phyloP scores from a whole-genome alignment of 2,113 vertebrate genomes.

The Trogon melanurus region DNA sequence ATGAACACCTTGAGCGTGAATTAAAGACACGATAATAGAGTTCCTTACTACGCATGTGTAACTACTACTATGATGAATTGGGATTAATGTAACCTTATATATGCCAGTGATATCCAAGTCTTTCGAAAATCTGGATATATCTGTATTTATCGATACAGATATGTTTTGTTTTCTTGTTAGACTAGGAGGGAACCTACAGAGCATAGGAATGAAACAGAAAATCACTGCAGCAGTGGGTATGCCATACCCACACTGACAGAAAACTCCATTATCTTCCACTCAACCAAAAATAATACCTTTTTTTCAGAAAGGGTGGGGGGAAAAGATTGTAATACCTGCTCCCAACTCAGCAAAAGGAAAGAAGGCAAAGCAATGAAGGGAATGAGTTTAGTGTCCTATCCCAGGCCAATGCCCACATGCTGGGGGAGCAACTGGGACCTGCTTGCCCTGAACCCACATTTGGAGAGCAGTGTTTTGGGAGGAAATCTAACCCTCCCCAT shows the following conservation, averaged over 20 bases:
- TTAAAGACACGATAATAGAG: slow-evolving; percentile 47
- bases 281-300: background rate
- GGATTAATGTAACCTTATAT: background rate
- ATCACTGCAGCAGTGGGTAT: background rate
- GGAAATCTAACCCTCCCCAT: background rate
- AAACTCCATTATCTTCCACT: background rate
- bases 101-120: background rate
- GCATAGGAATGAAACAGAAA: slow-evolving; percentile 23
- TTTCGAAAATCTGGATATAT: background rate
- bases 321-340: background rate
- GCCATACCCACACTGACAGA: background rate
- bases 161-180: slow-evolving; percentile 1
- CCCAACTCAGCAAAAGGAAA: background rate
- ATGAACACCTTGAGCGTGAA: slow-evolving; percentile 38
- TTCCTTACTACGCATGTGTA: slow-evolving; percentile 31
- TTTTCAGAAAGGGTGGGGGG: background rate
- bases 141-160: background rate
- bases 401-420: background rate
- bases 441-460: background rate
- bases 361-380: background rate
- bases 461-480: background rate
- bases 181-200: background rate
- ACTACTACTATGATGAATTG: background rate
- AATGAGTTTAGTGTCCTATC: background rate
- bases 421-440: background rate